Evolutionary conservation across 2,113 vertebrate genomes (phyloP).

Genomic region (Rana temporaria): DNA sequence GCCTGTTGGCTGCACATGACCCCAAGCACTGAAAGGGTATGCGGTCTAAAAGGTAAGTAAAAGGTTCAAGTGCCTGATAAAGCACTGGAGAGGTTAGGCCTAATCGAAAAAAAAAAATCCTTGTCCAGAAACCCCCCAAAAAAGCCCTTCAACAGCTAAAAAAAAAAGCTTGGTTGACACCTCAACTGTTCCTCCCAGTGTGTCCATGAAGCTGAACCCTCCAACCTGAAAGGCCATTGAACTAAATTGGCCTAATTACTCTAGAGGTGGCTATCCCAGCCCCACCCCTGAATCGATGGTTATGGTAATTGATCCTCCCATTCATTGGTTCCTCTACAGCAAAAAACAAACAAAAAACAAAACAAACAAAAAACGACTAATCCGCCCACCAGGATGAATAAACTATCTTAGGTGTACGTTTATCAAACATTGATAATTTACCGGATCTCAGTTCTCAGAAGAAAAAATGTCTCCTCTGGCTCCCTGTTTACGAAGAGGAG

Average conservation of each 20-base stretch:
- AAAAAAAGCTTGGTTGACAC: too few species aligned
- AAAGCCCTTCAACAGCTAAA: not conserved
- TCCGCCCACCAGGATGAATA: not conserved
- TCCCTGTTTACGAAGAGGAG: too few species aligned
- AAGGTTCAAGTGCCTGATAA: not conserved
- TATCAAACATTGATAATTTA: too few species aligned
- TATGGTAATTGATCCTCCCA: constrained; percentile 62
- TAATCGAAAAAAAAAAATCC: not conserved
- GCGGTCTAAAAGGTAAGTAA: too few species aligned
- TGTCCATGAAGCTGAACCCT: not conserved
- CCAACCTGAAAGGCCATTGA: not conserved
- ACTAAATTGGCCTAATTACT: not conserved
- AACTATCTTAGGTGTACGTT: too few species aligned
- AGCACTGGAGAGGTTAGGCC: not conserved
- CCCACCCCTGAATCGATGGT: constrained; percentile 7
- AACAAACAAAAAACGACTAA: too few species aligned
- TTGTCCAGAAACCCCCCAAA: too few species aligned
- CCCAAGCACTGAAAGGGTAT: too few species aligned
- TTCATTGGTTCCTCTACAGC: constrained; percentile 74
- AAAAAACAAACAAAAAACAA: constrained; percentile 75
- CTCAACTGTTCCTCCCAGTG: not conserved
- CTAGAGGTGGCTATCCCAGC: not conserved
- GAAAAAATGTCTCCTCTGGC: too few species aligned
- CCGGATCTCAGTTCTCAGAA: too few species aligned
- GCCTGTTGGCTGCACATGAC: constrained; percentile 68